Evolutionary conservation across 2,888 invertebrate species (phyloP), one percentile per base, ranked within the genome.

Genomic region (Drosophila longiperda): DNA sequence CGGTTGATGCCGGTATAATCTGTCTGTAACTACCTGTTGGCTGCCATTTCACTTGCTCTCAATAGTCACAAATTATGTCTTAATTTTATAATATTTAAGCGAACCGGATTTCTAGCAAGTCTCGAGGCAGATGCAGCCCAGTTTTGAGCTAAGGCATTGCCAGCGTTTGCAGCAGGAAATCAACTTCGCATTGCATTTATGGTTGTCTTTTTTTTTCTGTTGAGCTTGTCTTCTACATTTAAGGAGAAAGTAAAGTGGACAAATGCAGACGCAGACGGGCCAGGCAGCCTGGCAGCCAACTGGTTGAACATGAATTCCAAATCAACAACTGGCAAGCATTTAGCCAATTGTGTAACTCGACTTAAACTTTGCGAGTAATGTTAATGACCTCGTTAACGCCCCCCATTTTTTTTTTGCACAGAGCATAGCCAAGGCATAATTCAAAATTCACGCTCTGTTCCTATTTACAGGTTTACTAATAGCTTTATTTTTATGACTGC

Each of bases 211-310:
- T 54, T 11, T 36, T 34, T 36, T 55, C 36, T 12, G 54, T 8
- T 38, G 9, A 63, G 67, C 76, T 62, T 67, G 89, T 80, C 87
- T 85, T 86, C 86, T 87, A 82, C 87, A 57, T 85, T 85, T 89
- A 82, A 87, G 87, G 87, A 82, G 89, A 86, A 89, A 85, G 85
- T 85, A 89, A 87, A 89, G 65, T 75, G 70, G 58, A 61, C 61
- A 75, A 66, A 62, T 53, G 69, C 69, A 26, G 26, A 26, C 29
- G 5, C 29, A 29, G 29, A 29, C 29, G 29, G 29, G 66, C 55
- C 66, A 49, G 17, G 32, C 20, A 32, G 40, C 8, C 48, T 32
- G 26, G 50, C 72, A 33, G 52, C 26, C 69, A 86, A 88, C 87
- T 79, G 89, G 87, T 89, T 87, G 67, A 62, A 69, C 83, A 76